These are phyloP conservation scores for Cataglyphis hispanica DNA, from an alignment of 1,140 invertebrate genomes.

Conservation along the genomic window DNA sequence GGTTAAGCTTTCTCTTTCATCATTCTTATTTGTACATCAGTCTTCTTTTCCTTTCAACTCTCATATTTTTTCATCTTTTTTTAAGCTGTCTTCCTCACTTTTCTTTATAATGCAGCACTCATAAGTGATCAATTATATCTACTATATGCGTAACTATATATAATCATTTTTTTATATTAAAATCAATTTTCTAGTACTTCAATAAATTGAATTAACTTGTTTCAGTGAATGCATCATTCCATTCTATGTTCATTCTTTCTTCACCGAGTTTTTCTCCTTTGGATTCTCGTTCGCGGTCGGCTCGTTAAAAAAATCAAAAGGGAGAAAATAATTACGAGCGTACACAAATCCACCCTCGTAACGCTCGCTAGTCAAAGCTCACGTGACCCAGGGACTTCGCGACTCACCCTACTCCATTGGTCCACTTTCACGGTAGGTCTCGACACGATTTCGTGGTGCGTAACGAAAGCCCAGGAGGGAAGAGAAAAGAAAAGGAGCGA, in stretches of 20 bases:
- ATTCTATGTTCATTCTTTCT: slow-evolving; percentile 38
- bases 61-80: background rate
- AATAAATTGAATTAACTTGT: background rate
- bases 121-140: slow-evolving; percentile 9
- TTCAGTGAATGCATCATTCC: background rate
- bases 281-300: slow-evolving; percentile 11
- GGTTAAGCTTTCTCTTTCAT: slow-evolving; percentile 44
- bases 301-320: slow-evolving; percentile 73
- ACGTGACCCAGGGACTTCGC: slow-evolving; percentile 67
- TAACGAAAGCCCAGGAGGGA: slow-evolving; percentile 65
- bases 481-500: background rate
- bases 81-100: background rate
- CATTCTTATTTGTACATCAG: slow-evolving; percentile 17
- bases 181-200: background rate
- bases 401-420: slow-evolving; percentile 69
- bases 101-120: slow-evolving; percentile 5
- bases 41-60: background rate
- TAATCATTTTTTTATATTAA: background rate
- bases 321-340: slow-evolving; percentile 75
- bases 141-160: background rate
- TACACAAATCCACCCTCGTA: slow-evolving; percentile 71
- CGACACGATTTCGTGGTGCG: slow-evolving; percentile 73
- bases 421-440: slow-evolving; percentile 72
- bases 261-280: slow-evolving; percentile 42
- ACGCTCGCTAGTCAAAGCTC: slow-evolving; percentile 76